Conservation (phyloP, 2,888 invertebrate species). For the Escarpia spicata region DNA sequence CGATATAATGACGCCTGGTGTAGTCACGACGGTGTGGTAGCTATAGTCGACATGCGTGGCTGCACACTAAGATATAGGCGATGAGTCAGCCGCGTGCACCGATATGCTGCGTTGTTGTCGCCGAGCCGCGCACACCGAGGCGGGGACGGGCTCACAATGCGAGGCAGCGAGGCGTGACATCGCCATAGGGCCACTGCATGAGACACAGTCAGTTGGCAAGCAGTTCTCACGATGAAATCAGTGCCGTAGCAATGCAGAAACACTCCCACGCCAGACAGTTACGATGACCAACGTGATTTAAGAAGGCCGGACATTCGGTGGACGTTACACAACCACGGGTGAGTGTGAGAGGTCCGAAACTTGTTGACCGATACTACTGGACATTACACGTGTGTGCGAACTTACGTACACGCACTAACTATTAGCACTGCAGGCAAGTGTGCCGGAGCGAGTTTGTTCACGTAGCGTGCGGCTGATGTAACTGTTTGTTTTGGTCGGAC, state of each 20-base stretch:
- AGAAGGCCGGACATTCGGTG: neutral
- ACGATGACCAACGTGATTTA: neutral
- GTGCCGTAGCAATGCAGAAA: neutral
- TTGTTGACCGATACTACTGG: neutral
- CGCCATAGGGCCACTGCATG: neutral
- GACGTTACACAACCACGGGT: neutral
- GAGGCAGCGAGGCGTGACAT: neutral
- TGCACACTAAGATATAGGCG: neutral
- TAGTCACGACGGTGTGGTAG: neutral
- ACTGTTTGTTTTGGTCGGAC: constrained; percentile 7
- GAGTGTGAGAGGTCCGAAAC: neutral
- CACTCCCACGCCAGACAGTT: neutral
- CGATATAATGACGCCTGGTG: neutral
- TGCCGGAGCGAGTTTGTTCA: neutral
- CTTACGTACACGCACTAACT: neutral
- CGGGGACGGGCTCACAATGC: neutral
- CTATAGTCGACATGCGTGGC: neutral
- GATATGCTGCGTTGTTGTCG: neutral
- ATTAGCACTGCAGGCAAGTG: neutral
- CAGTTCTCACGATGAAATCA: neutral
- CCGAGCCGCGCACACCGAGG: neutral
- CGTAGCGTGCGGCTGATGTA: neutral
- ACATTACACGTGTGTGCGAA: neutral
- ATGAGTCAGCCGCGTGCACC: neutral
- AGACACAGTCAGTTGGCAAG: neutral